Evolutionary conservation across 2,888 invertebrate species (phyloP).

Genomic region (Sinelater perroti): DNA sequence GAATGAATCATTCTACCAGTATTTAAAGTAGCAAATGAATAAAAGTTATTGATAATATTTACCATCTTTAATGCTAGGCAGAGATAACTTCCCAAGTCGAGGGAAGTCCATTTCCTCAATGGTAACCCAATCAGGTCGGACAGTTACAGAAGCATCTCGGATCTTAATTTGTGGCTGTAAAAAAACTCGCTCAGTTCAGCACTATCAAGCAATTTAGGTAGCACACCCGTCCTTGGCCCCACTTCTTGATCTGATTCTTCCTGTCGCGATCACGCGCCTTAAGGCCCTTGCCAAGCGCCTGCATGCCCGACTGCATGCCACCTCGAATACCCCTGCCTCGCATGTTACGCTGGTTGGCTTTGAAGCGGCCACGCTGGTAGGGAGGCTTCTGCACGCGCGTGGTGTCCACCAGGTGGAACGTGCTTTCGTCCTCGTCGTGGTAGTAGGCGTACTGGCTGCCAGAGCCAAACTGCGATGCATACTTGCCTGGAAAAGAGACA

Average conservation of each 20-base stretch:
- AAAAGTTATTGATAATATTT: too few relatives aligned
- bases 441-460: conserved; percentile 98
- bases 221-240: conserved; percentile 77
- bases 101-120: conserved; percentile 99
- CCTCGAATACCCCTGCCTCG: conserved; percentile 74
- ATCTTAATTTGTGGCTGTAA: conserved; percentile 85
- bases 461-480: conserved; percentile 91
- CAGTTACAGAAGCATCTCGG: conserved; percentile 95
- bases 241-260: conserved; percentile 78
- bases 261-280: conserved; percentile 83
- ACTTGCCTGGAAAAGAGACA: conserved; percentile 81
- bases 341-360: conserved; percentile 79
- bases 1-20: too few relatives aligned
- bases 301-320: conserved; percentile 77
- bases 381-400: conserved; percentile 88
- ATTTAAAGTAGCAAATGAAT: not conserved
- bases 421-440: conserved; percentile 98
- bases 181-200: not conserved
- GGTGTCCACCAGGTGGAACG: conserved; percentile 97
- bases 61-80: conserved; percentile 87
- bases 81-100: conserved; percentile 87
- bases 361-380: conserved; percentile 91
- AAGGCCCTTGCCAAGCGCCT: conserved; percentile 81
- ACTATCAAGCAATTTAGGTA: not conserved
- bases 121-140: conserved; percentile 94